Evolutionary conservation across 2,797 vertebrate species (phyloP), one percentile per base, ranked within the genome.

Genomic region (Protosalanx chinensis): DNA sequence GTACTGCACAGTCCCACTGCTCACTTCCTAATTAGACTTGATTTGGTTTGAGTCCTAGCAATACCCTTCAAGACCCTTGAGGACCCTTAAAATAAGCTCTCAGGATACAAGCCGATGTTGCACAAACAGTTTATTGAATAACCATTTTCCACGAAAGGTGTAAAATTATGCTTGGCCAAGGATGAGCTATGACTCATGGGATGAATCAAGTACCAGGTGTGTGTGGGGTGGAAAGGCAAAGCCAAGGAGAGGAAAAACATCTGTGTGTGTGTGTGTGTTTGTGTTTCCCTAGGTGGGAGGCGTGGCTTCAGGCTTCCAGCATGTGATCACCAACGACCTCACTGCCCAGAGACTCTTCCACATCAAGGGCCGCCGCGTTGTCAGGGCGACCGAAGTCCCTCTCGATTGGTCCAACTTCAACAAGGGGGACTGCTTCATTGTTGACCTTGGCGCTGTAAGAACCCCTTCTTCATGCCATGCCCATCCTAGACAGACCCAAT

Each of bases 401-500:
- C 82, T 97, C 35, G 81, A 77, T 82, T 97, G 96, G 95, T 71
- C 83, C 80, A 96, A 92, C 82, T 97, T 97, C 87, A 97, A 95
- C 89, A 94, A 85, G 59, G 95, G 95, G 0, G 96, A 97, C 76
- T 97, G 96, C 81, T 97, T 97, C 89, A 96, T 97, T 75, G 66
- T 94, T 16, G 96, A 97, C 82, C 92, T 97, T 0, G 96, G 96
- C 78, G 77, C 73, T 0, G 96, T 97, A 89, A 93, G 93, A 60
- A 8, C 33, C 15, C 15, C 35, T 57, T 57, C 37, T 15, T 27
- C 13, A 2, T 61, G 20, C 23, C 23, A 16, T 3, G 8, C 16
- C 15, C 18, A 56, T 1, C 51, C 18, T n/a, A 5, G 15, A 56
- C 15, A n/a, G 15, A 16, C 15, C 18, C 18, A 5, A 56, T 5